Conservation (phyloP, 1,140 invertebrate genomes). For the Drosophila mojavensis region DNA sequence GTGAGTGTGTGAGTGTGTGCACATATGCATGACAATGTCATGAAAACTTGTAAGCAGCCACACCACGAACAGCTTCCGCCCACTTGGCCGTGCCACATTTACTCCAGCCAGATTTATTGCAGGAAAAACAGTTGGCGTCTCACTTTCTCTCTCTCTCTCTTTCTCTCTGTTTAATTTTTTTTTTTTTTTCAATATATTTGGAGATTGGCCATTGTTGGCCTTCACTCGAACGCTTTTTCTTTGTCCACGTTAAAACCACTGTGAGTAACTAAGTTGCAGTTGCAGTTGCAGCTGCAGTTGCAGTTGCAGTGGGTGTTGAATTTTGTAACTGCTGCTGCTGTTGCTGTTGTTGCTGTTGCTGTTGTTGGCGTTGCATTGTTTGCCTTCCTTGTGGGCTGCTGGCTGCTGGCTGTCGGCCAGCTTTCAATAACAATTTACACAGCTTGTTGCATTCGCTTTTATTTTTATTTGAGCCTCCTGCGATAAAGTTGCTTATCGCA, state of each 20-base stretch:
- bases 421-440: constrained; percentile 51
- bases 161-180: neutral
- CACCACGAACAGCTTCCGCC: constrained; percentile 6
- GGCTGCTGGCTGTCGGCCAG: constrained; percentile 18
- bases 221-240: constrained; percentile 37
- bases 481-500: constrained; percentile 26
- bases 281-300: constrained; percentile 14
- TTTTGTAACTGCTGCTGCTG: neutral
- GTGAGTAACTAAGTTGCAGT: constrained; percentile 69
- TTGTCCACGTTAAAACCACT: constrained; percentile 63
- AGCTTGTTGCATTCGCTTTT: constrained; percentile 39
- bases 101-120: constrained; percentile 64
- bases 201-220: constrained; percentile 67
- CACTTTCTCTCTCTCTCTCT: constrained; percentile 3
- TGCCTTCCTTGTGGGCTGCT: constrained; percentile 11
- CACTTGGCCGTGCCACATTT: constrained; percentile 2
- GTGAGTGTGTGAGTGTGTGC: constrained; percentile 33
- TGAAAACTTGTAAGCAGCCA: constrained; percentile 73
- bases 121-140: constrained; percentile 53
- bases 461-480: neutral
- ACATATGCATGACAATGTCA: constrained; percentile 79
- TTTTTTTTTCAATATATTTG: constrained; percentile 56
- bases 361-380: constrained; percentile 18
- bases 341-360: constrained; percentile 13
- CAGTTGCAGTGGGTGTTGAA: constrained; percentile 11